Evolutionary conservation across 2,888 invertebrate species (phyloP).

Genomic region (Leucania comma): DNA sequence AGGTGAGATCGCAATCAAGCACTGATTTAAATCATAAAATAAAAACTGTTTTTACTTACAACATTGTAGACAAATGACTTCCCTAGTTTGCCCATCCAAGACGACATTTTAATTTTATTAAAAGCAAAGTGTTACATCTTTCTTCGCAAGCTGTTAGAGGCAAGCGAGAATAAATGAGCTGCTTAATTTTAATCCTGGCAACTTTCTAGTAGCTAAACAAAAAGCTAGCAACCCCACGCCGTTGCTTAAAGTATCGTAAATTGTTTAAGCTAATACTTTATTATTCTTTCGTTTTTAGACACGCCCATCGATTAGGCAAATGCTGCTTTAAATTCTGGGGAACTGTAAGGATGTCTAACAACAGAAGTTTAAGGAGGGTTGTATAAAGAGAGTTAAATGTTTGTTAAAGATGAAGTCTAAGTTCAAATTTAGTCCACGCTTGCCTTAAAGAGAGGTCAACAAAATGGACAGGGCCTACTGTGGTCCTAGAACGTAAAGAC

Average conservation of each 20-base stretch:
- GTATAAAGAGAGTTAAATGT: too few relatives aligned
- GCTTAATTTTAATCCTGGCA: constrained; percentile 50
- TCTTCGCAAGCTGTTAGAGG: constrained; percentile 34
- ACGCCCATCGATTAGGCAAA: constrained; percentile 41
- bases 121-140: constrained; percentile 23
- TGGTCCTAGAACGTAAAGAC: too few relatives aligned
- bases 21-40: not conserved
- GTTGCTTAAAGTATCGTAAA: constrained; percentile 30
- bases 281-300: constrained; percentile 14
- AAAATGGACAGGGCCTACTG: too few relatives aligned
- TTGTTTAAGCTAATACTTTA: constrained; percentile 45
- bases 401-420: too few relatives aligned
- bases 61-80: not conserved
- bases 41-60: not conserved
- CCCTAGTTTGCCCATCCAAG: not conserved
- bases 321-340: constrained; percentile 18
- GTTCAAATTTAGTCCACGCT: too few relatives aligned
- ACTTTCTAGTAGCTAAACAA: constrained; percentile 36
- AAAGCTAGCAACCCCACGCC: constrained; percentile 18
- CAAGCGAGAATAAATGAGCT: constrained; percentile 44
- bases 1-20: too few relatives aligned
- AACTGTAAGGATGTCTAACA: not conserved
- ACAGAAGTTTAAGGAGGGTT: not conserved
- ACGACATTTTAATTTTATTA: constrained; percentile 32
- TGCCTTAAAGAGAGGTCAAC: too few relatives aligned